Evolutionary conservation across 2,797 vertebrate genomes (phyloP).

Genomic region (Hoplostethus atlanticus): DNA sequence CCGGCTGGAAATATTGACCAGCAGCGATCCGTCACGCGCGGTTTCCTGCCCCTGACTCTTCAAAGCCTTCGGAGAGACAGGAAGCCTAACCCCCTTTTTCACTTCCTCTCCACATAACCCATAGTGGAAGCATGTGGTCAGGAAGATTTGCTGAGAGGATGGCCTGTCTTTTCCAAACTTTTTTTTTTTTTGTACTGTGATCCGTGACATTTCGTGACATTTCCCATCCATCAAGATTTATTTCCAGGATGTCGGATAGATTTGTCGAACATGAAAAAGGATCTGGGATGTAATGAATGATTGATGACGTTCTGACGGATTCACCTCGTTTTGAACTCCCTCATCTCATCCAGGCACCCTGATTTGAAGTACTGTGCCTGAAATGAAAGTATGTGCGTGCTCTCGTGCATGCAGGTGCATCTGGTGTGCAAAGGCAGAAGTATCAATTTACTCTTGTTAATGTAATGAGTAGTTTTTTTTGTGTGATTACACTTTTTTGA

Average conservation of each 20-base stretch:
- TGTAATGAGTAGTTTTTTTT: no score
- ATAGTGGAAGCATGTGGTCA: not conserved
- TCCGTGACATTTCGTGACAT: slow-evolving; percentile 1
- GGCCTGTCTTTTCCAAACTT: not conserved
- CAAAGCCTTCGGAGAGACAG: slow-evolving; percentile 45
- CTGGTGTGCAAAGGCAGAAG: no score
- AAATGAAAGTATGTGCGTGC: no score
- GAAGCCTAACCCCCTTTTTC: slow-evolving; percentile 24
- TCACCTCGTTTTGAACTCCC: not conserved
- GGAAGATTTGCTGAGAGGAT: slow-evolving; percentile 1
- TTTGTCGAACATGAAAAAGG: not conserved
- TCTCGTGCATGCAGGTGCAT: no score
- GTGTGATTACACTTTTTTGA: no score
- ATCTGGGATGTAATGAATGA: not conserved
- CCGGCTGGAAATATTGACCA: slow-evolving; percentile 26
- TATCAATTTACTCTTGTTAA: no score
- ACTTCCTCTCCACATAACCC: slow-evolving; percentile 20
- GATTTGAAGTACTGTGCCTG: no score
- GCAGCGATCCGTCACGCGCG: slow-evolving; percentile 27
- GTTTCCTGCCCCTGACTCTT: slow-evolving; percentile 44
- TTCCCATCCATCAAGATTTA: not conserved
- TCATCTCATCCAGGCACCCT: not conserved
- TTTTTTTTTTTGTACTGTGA: not conserved
- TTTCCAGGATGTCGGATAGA: not conserved
- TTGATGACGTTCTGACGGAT: not conserved